Base-by-base conservation (phyloP, 1,140 invertebrate species). In the Drosophila yakuba region DNA sequence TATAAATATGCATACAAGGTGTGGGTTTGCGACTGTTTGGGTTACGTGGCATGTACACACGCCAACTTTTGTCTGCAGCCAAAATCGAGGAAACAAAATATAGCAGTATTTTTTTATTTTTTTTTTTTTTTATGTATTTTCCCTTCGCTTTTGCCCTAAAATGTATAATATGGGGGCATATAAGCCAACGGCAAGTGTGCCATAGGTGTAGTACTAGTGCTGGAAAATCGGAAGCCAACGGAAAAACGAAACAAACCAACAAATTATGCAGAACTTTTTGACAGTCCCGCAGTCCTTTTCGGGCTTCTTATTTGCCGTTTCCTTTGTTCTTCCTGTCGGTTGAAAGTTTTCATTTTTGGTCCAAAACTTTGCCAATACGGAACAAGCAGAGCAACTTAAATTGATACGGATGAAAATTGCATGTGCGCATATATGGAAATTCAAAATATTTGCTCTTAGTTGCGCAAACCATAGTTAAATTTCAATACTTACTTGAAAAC, bases 51-150 rank as follows among this genome's bases (percentile, higher is more conserved):
- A 17, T 79, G 59, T 51, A 61, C 68, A 79, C 83, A 86, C 75
- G 82, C 83, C 69, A 86, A 82, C 74, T 67, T 76, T 71, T 63
- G 74, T 74, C 81, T 85, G 74, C 82, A 78, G 45, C 54, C 41
- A 56, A 86, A 85, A 86, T 82, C 82, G 79, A 88, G 82, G 78
- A 88, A 88, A 88, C 83, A 76, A 82, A 86, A 73, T 79, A 69
- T 75, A 82, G 56, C 55, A 32, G 50, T 41, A 28, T 51, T 88
- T 88, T 71, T 54, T 11, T 20, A 54, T 1, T 38, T 38, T 14
- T 12, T 17, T 14, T 4, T 11, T 32, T 68, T 56, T 61, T 43
- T 35, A 32, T 47, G 59, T 60, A 28, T 57, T 39, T 23, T 17
- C 51, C 48, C 38, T 25, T 32, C 11, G 62, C 36, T 48, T 62